Conservation (phyloP, 2,888 invertebrate genomes). For the Cetonia aurata region DNA sequence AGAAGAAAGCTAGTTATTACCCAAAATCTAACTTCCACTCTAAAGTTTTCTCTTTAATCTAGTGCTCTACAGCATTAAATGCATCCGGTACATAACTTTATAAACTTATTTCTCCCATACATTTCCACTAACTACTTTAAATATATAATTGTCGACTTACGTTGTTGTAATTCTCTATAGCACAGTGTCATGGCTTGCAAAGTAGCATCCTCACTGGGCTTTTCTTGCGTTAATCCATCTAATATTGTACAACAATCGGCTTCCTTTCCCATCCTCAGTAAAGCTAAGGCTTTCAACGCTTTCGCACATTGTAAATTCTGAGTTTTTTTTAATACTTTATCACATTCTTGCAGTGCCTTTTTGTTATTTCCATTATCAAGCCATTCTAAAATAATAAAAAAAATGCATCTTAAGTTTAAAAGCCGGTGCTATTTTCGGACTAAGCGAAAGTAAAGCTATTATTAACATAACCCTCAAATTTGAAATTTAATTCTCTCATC, state of each 20-base stretch:
- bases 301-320: constrained; percentile 90
- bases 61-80: background rate
- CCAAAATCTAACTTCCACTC: no score
- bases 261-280: constrained; percentile 88
- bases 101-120: background rate
- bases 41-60: no score
- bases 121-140: background rate
- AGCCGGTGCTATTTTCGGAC: background rate
- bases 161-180: constrained; percentile 91
- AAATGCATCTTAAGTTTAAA: background rate
- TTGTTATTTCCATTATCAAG: constrained; percentile 96
- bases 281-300: constrained; percentile 92
- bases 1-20: no score
- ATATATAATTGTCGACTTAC: constrained; percentile 71
- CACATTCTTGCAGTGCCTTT: constrained; percentile 96
- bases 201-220: constrained; percentile 92
- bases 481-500: constrained; percentile 1
- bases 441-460: constrained; percentile 22
- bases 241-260: constrained; percentile 83
- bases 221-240: constrained; percentile 81
- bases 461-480: constrained; percentile 52
- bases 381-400: constrained; percentile 76
- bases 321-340: constrained; percentile 95
- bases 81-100: background rate
- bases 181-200: constrained; percentile 96